phyloP scores from a whole-genome alignment of 92 coral and sea anemone species.

The Meandrina meandrites region DNA sequence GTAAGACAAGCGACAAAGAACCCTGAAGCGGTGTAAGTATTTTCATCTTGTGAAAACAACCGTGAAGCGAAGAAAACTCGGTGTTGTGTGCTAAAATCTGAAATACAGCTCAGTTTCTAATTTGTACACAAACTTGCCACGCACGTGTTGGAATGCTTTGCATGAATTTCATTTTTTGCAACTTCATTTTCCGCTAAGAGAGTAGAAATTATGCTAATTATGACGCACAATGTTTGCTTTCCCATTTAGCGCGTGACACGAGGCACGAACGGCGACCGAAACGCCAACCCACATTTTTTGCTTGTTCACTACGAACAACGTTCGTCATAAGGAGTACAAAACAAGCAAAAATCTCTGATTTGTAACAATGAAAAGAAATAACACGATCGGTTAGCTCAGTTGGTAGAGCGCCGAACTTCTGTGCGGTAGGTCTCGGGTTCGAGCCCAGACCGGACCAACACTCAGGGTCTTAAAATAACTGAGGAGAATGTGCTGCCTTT shows the following conservation, averaged over 20 bases:
- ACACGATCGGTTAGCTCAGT: no score
- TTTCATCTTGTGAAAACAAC: background rate
- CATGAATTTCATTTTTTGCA: background rate
- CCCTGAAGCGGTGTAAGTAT: conserved; percentile 91
- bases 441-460: no score
- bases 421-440: no score
- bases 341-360: background rate
- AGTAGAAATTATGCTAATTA: background rate
- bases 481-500: no score
- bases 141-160: background rate
- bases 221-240: background rate
- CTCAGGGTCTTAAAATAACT: no score
- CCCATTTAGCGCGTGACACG: background rate
- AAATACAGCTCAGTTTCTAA: background rate
- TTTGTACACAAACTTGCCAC: background rate
- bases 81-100: background rate
- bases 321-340: background rate
- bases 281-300: background rate
- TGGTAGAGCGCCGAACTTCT: no score
- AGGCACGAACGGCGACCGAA: background rate
- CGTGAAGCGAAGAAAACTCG: background rate
- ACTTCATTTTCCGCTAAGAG: background rate
- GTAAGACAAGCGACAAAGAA: conserved; percentile 72
- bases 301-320: background rate
- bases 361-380: background rate